Evolutionary conservation across 2,888 invertebrate species (phyloP).

Genomic region (Slavum lentiscoides): DNA sequence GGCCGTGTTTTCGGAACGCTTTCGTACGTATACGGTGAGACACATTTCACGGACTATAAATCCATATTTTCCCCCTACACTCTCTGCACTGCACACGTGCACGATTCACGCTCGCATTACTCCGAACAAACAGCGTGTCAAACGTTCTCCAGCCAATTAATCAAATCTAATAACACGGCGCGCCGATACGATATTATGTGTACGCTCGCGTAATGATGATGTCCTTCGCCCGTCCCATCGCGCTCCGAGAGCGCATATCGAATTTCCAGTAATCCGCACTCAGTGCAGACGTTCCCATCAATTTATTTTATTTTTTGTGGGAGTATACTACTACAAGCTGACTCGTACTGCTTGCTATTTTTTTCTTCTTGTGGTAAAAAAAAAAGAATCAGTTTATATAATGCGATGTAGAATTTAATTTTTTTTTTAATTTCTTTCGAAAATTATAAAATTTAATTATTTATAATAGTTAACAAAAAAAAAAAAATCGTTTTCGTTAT

Average conservation of each 20-base stretch:
- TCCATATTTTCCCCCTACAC: neutral
- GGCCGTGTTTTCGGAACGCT: neutral
- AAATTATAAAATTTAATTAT: no score
- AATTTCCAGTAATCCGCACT: neutral
- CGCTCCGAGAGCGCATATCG: neutral
- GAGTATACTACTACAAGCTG: no score
- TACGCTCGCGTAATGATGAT: neutral
- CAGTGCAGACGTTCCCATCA: no score
- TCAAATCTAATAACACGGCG: neutral
- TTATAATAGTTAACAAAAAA: no score
- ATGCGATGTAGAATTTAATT: no score
- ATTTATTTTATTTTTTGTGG: no score
- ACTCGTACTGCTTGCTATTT: no score
- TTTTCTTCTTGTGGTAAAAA: no score
- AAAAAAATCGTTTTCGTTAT: no score
- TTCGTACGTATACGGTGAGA: neutral
- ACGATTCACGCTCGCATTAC: neutral
- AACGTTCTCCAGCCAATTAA: constrained; percentile 13
- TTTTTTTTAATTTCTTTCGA: no score
- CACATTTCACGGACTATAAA: neutral
- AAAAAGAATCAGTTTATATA: no score
- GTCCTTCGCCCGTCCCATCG: neutral
- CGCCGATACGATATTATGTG: no score
- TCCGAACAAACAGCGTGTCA: neutral
- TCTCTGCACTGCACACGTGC: neutral